These are phyloP conservation scores for Drosophila macrospina DNA, from an alignment of 2,888 invertebrate species.

Conservation along the genomic window DNA sequence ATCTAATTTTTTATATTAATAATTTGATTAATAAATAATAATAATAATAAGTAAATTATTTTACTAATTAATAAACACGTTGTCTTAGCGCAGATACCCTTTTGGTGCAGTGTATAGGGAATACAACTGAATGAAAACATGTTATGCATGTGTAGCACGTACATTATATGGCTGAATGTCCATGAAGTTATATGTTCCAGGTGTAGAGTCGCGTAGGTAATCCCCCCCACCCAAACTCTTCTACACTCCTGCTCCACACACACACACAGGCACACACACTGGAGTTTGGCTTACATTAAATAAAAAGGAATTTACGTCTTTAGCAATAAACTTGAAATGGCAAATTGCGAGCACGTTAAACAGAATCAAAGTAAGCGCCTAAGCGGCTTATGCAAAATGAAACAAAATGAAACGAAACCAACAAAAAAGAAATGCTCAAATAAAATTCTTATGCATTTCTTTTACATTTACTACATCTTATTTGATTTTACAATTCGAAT, in stretches of 20 bases:
- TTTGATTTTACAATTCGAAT: conserved; percentile 33
- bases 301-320: conserved; percentile 73
- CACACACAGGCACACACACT: conserved; percentile 2
- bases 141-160: conserved; percentile 55
- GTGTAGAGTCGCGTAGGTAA: conserved; percentile 16
- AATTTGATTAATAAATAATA: no score
- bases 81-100: background rate
- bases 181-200: conserved; percentile 39
- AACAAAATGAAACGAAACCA: no score
- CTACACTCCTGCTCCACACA: no score
- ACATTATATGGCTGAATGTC: conserved; percentile 43
- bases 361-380: conserved; percentile 75
- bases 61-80: no score
- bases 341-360: conserved; percentile 58
- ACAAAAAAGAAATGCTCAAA: conserved; percentile 1
- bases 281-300: conserved; percentile 62
- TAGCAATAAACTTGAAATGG: conserved; percentile 66
- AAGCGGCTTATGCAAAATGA: conserved; percentile 74
- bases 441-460: conserved; percentile 36
- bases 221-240: background rate
- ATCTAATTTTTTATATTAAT: no score
- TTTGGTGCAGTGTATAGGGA: conserved; percentile 2
- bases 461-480: conserved; percentile 24
- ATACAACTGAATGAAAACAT: conserved; percentile 28
- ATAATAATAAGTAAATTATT: background rate